phyloP scores from a whole-genome alignment of 1,140 invertebrate genomes.

The Scaptomyza graminum region DNA sequence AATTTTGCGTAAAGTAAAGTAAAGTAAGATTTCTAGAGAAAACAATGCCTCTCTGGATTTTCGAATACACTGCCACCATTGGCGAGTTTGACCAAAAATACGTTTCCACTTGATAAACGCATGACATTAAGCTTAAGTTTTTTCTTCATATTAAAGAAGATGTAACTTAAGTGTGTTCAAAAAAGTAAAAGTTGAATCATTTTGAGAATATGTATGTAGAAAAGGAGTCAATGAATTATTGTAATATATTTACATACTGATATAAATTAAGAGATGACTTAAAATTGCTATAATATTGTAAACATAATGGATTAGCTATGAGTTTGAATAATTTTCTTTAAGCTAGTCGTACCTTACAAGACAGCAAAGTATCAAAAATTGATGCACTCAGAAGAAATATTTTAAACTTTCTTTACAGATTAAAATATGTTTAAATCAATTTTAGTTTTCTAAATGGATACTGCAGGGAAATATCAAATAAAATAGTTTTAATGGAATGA shows the following conservation, averaged over 20 bases:
- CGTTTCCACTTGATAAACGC: conserved; percentile 12
- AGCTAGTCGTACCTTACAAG: no score
- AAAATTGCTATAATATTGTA: neutral
- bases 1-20: conserved; percentile 66
- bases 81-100: conserved; percentile 24
- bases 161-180: neutral
- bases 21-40: conserved; percentile 65
- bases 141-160: neutral
- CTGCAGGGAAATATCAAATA: no score
- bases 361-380: neutral
- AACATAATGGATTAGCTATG: neutral
- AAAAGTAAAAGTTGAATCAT: neutral
- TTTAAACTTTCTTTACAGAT: neutral
- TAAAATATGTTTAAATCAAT: no score
- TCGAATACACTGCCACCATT: conserved; percentile 19
- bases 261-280: neutral
- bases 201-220: neutral
- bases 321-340: no score
- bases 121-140: neutral
- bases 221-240: neutral
- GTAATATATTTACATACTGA: neutral
- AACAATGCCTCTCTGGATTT: conserved; percentile 45
- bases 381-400: neutral
- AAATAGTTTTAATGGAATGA: no score
- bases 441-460: no score